These are phyloP conservation scores for Bicyclus anynana DNA, from an alignment of 1,140 invertebrate species.

Conservation along the genomic window DNA sequence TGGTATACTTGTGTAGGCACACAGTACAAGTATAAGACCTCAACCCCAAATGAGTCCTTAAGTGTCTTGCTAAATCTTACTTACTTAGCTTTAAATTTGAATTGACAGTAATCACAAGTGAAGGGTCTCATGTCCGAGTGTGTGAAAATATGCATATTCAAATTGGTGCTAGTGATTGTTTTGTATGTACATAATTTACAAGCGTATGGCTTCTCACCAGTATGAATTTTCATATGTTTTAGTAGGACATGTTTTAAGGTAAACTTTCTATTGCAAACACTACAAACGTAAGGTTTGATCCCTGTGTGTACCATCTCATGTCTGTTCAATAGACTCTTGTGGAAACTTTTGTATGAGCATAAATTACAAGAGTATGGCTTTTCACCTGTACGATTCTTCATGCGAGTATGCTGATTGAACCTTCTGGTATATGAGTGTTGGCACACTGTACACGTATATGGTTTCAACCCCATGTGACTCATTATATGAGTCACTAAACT, in stretches of 20 bases:
- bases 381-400: neutral
- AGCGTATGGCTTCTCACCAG: neutral
- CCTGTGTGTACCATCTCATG: neutral
- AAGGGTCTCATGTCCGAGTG: neutral
- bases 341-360: neutral
- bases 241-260: neutral
- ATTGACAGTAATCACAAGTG: neutral
- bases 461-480: neutral
- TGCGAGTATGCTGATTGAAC: neutral
- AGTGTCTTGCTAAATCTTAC: neutral
- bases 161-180: neutral
- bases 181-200: neutral
- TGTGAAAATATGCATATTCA: neutral
- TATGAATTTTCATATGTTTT: neutral
- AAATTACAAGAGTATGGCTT: neutral
- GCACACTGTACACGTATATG: neutral
- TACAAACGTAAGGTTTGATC: neutral
- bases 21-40: no score
- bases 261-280: neutral
- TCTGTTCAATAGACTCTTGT: neutral
- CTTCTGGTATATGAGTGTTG: neutral
- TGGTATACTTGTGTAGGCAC: no score
- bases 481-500: neutral
- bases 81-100: neutral
- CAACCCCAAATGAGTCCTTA: neutral